phyloP scores from a whole-genome alignment of 2,888 invertebrate species.

The Mesodorylaimus sp. region DNA sequence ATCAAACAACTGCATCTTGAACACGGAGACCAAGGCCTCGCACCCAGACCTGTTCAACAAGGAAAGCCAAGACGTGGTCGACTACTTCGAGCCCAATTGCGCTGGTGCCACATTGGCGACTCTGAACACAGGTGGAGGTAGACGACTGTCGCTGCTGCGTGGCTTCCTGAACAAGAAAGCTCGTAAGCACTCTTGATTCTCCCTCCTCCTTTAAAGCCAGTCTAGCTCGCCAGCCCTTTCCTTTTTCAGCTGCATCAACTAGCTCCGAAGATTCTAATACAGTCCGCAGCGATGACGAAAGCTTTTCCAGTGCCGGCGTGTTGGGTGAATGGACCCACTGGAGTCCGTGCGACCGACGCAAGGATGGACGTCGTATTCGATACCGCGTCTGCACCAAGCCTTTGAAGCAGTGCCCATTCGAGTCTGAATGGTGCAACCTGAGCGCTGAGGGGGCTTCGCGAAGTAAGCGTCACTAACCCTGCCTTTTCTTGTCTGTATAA shows the following conservation, averaged over 20 bases:
- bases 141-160: too few species aligned
- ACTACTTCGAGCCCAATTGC: conserved; percentile 10
- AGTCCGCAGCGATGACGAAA: not conserved
- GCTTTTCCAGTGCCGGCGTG: not conserved
- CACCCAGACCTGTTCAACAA: conserved; percentile 8
- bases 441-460: too few species aligned
- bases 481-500: too few species aligned
- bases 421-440: conserved; percentile 12
- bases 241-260: too few species aligned
- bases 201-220: not conserved
- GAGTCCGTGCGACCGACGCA: conserved; percentile 10
- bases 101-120: not conserved
- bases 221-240: not conserved
- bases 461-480: too few species aligned
- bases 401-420: conserved; percentile 8
- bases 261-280: not conserved
- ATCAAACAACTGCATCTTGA: conserved; percentile 10
- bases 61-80: conserved; percentile 5
- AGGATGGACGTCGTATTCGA: conserved; percentile 10
- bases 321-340: conserved; percentile 12
- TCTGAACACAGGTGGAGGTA: not conserved
- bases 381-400: conserved; percentile 9
- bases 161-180: too few species aligned
- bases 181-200: too few species aligned
- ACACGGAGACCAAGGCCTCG: conserved; percentile 1